Conservation (phyloP, 2,797 vertebrate genomes). For the Brachymystax lenok region DNA sequence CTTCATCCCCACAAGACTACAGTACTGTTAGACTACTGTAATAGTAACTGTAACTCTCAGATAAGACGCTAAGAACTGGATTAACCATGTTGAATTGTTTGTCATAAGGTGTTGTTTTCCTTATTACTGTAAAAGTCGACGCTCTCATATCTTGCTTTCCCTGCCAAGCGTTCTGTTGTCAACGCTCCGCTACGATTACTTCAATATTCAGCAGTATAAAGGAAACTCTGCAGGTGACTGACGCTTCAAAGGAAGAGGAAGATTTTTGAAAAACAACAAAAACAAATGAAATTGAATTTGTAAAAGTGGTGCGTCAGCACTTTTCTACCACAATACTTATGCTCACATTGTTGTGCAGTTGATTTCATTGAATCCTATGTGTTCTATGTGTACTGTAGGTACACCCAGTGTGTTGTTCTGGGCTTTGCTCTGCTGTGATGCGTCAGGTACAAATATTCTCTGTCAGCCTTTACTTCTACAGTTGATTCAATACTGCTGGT, state of each 20-base stretch:
- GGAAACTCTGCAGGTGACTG: conserved; percentile 26
- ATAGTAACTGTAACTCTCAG: background rate
- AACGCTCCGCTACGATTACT: conserved; percentile 36
- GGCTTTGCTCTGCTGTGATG: background rate
- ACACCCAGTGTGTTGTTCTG: background rate
- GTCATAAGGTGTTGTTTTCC: background rate
- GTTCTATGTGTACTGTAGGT: background rate
- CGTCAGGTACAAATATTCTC: background rate
- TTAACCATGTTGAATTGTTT: background rate
- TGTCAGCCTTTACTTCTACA: background rate
- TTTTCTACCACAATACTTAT: background rate
- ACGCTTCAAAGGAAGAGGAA: conserved; percentile 22
- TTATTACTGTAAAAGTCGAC: background rate
- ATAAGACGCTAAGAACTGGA: background rate
- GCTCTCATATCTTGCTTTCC: conserved; percentile 22
- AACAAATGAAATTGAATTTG: conserved; percentile 34
- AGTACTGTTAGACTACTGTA: background rate
- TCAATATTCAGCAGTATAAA: conserved; percentile 37
- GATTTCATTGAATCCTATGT: background rate
- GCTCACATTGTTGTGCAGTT: background rate
- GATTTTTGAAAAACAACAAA: conserved; percentile 26
- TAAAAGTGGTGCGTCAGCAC: background rate
- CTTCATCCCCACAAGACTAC: background rate
- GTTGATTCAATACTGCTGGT: background rate
- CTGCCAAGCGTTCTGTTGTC: conserved; percentile 18